Base-by-base conservation (phyloP, 1,140 invertebrate genomes). In the Lepidurus arcticus region DNA sequence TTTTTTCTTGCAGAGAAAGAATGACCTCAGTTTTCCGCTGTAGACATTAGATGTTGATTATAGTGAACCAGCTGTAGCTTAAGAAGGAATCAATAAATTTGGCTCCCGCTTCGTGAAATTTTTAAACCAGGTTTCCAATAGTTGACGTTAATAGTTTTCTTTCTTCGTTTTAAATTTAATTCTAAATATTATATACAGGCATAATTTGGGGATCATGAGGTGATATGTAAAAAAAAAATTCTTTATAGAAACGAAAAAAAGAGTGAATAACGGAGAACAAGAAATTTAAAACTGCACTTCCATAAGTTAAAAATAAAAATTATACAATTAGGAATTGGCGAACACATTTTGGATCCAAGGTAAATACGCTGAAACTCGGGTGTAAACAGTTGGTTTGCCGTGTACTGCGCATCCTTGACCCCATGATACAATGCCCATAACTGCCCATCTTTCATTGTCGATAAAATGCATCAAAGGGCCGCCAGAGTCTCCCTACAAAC, bases 341-440 rank as follows among this genome's bases (percentile, higher is more conserved):
- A 34, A 34, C 34, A 34, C 34, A 34, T 34, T 84, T 53, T 90
- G 85, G 80, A 93, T 92, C 92, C 92, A 93, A 53, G 89, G 87
- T 42, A 92, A 84, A 83, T 91, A 93, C 77, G 88, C 87, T 79
- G 88, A 89, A 11, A 93, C 91, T 13, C 89, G 86, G 0, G 90
- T 90, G 82, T 93, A 93, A 24, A 93, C 86, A 0, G 92, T 92
- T 0, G 92, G 92, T 78, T 87, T 88, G 13, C 86, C 86, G 13
- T 88, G 86, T 79, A 90, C 87, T 1, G 79, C 81, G 73, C 81
- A 81, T 43, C 79, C 76, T 7, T 76, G 76, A 44, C 81, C 81
- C 77, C 81, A 81, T 8, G 81, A 81, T 24, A 81, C 81, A 44
- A 81, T 79, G 7, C 81, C 81, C 42, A 73, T 34, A 73, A 74